Conservation (phyloP, 92 coral and sea anemone genomes). For the Epizoanthus stellaris region DNA sequence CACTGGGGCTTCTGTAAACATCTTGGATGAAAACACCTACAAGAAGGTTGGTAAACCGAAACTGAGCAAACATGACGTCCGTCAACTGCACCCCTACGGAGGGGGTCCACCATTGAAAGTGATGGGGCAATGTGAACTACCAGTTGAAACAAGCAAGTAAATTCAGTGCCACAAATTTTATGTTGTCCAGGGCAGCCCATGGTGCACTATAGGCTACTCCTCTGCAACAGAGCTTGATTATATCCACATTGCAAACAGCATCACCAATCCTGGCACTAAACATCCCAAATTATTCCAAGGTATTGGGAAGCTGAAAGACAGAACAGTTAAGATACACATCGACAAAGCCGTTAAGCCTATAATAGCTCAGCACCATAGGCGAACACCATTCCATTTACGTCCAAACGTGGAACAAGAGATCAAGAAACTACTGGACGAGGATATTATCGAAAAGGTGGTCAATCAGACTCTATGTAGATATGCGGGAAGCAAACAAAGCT, state of each 20-base stretch:
- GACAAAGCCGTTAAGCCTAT: conserved; percentile 48
- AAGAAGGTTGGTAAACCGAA: not conserved
- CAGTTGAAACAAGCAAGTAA: conserved; percentile 17
- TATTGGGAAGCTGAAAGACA: conserved; percentile 2
- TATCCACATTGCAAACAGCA: conserved; percentile 6
- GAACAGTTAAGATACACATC: conserved; percentile 30
- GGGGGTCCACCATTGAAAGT: conserved; percentile 4
- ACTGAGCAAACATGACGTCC: conserved; percentile 9
- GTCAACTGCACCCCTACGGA: conserved; percentile 6
- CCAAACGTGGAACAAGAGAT: conserved; percentile 36
- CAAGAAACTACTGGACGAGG: conserved; percentile 13
- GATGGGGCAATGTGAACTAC: conserved; percentile 10
- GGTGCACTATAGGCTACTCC: conserved; percentile 4
- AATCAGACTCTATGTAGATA: conserved; percentile 44
- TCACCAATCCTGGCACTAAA: conserved; percentile 10
- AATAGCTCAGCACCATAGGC: conserved; percentile 21
- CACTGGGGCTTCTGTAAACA: not conserved
- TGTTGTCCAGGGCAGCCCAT: not conserved
- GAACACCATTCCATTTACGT: conserved; percentile 47
- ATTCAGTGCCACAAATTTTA: not conserved
- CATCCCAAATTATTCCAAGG: conserved; percentile 11
- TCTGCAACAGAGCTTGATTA: not conserved
- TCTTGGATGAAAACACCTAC: conserved; percentile 5
- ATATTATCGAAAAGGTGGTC: conserved; percentile 33
- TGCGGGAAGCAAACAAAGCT: conserved; percentile 41